Percentiles rank a stretch among this genome's conserved stretches.
Conservation (phyloP, 2,797 vertebrate genomes). For the Smutsia temminckii region DNA sequence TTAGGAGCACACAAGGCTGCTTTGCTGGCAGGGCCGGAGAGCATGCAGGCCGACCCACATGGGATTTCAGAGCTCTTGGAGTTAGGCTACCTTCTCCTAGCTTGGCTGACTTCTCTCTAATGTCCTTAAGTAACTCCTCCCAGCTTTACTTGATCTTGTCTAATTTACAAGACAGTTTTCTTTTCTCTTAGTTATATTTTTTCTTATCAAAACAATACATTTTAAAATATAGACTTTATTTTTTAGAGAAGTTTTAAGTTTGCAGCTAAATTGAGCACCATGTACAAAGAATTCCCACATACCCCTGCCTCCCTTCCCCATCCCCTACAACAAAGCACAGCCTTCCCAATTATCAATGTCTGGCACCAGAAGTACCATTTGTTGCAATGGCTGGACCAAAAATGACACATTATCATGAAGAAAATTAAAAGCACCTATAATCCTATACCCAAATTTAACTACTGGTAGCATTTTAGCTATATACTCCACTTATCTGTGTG, state of each 20-base stretch:
- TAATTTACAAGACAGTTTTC: not conserved
- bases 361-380: too few species aligned
- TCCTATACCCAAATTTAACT: not conserved
- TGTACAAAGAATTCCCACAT: not conserved
- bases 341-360: fast-evolving
- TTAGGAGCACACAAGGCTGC: too few species aligned
- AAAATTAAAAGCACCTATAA: not conserved
- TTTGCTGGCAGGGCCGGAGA: not conserved
- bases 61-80: not conserved
- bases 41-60: not conserved
- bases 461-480: not conserved
- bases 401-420: not conserved
- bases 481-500: not conserved
- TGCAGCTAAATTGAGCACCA: not conserved
- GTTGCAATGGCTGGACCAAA: too few species aligned
- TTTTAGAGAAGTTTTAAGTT: not conserved
- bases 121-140: not conserved
- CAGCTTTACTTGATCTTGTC: not conserved
- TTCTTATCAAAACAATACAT: not conserved
- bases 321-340: too few species aligned
- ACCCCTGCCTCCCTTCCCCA: fast-evolving
- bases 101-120: not conserved
- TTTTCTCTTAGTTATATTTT: not conserved
- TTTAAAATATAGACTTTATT: not conserved
- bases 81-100: not conserved